Evolutionary conservation across 2,113 vertebrate genomes (phyloP), one percentile per base, ranked within the genome.

Genomic region (Pithys albifrons): DNA sequence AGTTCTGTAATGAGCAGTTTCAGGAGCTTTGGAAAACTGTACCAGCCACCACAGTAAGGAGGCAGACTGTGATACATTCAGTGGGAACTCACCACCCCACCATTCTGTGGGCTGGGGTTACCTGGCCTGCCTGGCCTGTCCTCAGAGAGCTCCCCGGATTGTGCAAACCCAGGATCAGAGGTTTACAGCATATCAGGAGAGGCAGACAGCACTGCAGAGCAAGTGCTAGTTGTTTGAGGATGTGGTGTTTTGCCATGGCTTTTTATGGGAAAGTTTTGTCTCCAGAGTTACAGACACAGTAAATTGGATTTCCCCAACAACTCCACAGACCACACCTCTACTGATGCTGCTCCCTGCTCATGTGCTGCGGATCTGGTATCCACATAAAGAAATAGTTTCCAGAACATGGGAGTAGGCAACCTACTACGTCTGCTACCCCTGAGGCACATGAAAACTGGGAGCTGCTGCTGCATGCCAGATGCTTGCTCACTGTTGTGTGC

Each of bases 201-300:
- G 46, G 57, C 2, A 6, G 66, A 67, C 45, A 10, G 14, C 0
- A 0, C 65, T 20, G 57, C 20, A 1, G 25, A 81, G 49, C 73
- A 18, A 72, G 57, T 0, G 2, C 41, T 22, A 2, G 37, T 41
- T 66, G 59, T 22, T 46, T 72, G 71, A 61, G 78, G 89, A 79
- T 86, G 89, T 65, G 91, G 78, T 67, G 77, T 75, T 91, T 70
- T n/a, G 39, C 78, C 58, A 45, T 16, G 27, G 67, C 78, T 61
- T 95, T 93, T 88, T 85, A 78, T 70, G 9, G 85, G 88, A 95
- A 94, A 78, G 72, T 79, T 91, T 93, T 64, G 80, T 88, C 87
- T 87, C 88, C 83, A 66, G 65, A 79, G 79, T 82, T 87, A 94
- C 70, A 43, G 81, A 81, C n/a, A 58, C 48, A 52, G 88, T 59